These are phyloP conservation scores for Pandemis cinnamomeana DNA, from an alignment of 2,888 invertebrate genomes.

Conservation along the genomic window DNA sequence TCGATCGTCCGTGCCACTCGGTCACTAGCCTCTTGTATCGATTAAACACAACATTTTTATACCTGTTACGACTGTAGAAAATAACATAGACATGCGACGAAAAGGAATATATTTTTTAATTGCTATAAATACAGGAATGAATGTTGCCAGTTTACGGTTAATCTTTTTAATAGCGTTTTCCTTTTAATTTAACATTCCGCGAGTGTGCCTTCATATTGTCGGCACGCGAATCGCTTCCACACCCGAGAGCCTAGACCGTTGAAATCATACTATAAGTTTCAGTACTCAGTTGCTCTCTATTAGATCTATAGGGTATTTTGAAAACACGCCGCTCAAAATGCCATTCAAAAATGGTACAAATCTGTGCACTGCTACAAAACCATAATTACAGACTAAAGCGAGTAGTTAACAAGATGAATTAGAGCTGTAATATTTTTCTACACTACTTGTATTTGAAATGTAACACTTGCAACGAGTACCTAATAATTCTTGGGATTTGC, in stretches of 20 bases:
- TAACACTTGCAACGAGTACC: too few relatives aligned
- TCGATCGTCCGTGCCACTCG: slow-evolving; percentile 43
- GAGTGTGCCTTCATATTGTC: slow-evolving; percentile 4
- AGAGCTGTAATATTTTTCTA: too few relatives aligned
- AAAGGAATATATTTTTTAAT: background rate
- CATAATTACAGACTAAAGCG: too few relatives aligned
- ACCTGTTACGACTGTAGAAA: slow-evolving; percentile 9
- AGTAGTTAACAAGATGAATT: too few relatives aligned
- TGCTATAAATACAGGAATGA: background rate
- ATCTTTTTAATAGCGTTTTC: background rate
- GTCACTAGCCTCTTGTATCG: slow-evolving; percentile 62
- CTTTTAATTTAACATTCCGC: background rate
- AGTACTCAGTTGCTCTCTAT: too few relatives aligned
- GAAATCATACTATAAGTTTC: background rate
- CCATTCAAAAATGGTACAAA: too few relatives aligned
- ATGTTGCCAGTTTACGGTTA: background rate
- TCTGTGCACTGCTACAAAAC: too few relatives aligned
- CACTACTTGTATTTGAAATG: too few relatives aligned
- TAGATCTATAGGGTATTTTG: too few relatives aligned
- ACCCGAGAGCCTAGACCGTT: background rate
- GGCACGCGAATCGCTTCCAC: background rate
- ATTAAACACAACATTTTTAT: slow-evolving; percentile 55
- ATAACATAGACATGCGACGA: background rate
- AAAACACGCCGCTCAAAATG: too few relatives aligned
- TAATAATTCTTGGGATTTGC: too few relatives aligned